A percentile compares a stretch with the other conserved stretches of the same genome.
phyloP scores from a whole-genome alignment of 2,113 vertebrate genomes.

The Athene noctua region DNA sequence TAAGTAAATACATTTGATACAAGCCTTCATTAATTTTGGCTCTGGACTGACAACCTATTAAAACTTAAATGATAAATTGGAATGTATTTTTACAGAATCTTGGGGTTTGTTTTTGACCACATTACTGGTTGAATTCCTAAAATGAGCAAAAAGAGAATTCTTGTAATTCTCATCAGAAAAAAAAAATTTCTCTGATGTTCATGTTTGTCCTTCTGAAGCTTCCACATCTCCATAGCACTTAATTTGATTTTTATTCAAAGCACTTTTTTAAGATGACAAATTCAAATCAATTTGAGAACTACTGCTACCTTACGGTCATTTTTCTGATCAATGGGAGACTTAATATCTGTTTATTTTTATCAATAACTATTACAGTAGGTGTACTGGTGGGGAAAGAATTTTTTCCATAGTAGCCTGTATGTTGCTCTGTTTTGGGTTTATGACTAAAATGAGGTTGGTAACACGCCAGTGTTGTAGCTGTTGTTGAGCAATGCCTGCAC shows the following conservation, averaged over 20 bases:
- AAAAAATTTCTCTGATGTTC: background rate
- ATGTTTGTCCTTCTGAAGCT: background rate
- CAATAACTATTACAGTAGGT: accelerated
- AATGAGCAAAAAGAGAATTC: background rate
- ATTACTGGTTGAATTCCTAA: background rate
- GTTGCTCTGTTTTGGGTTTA: background rate
- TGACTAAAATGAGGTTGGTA: background rate
- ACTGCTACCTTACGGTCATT: background rate
- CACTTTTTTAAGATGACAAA: background rate
- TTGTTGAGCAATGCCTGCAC: background rate
- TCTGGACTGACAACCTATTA: background rate
- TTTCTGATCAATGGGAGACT: background rate
- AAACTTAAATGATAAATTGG: background rate
- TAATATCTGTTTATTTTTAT: background rate
- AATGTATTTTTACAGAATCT: background rate
- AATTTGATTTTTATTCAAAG: background rate
- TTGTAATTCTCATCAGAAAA: background rate
- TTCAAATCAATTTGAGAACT: background rate
- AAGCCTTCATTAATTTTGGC: background rate
- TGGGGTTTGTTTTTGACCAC: accelerated
- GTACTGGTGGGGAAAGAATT: background rate
- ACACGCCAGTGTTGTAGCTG: background rate
- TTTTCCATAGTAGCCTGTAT: background rate
- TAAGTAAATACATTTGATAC: background rate
- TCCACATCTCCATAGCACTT: background rate